These are phyloP conservation scores for Noturus placidus DNA, from an alignment of 2,113 vertebrate species.

Conservation along the genomic window DNA sequence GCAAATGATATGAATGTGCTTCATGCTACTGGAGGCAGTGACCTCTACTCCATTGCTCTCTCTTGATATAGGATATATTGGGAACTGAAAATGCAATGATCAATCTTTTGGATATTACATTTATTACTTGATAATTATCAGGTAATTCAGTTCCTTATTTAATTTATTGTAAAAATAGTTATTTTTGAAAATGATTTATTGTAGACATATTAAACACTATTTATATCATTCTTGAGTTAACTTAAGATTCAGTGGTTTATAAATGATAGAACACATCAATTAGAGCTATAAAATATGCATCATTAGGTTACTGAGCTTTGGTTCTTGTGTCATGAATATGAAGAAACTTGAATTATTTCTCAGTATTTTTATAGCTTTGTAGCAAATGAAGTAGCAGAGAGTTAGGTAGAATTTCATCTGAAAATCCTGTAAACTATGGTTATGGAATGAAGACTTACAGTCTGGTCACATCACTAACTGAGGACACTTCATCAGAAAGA, in stretches of 20 bases:
- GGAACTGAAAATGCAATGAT: neutral
- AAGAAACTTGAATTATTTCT: neutral
- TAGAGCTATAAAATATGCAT: neutral
- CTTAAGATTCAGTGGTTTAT: neutral
- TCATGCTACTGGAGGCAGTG: neutral
- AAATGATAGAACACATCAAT: neutral
- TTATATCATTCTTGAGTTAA: neutral
- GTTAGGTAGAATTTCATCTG: neutral
- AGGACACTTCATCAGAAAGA: constrained; percentile 5
- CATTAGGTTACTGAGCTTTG: neutral
- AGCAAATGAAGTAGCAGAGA: neutral
- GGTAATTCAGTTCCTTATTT: neutral
- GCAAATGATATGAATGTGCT: neutral
- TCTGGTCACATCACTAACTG: neutral
- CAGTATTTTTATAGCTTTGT: neutral
- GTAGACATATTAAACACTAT: neutral
- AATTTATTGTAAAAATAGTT: neutral
- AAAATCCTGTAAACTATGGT: neutral
- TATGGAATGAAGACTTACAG: neutral
- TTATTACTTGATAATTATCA: neutral
- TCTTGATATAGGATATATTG: neutral
- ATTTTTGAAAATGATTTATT: neutral
- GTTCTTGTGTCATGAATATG: neutral
- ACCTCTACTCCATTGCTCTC: neutral
- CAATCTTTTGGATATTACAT: neutral